Base-by-base conservation (phyloP, 2,797 vertebrate species). In the Sparus aurata region DNA sequence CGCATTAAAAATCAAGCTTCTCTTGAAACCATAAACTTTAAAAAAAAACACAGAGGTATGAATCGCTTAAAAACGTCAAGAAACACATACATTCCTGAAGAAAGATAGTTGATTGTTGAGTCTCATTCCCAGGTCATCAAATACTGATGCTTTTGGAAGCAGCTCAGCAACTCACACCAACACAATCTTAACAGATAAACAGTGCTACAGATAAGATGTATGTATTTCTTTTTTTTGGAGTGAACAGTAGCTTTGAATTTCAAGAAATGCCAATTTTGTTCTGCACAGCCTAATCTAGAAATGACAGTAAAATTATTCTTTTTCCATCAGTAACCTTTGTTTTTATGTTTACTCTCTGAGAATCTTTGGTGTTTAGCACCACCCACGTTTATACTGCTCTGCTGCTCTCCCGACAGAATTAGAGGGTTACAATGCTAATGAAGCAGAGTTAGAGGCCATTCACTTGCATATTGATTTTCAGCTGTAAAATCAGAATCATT, bases 341-440 rank as follows among this genome's bases (percentile, higher is more conserved):
- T 45, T 17, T 52, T 3, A 10, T 45, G 38, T 38, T 38, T 38
- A 9, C 41, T 22, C 0, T 50, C 1, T 15, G 12, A 27, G 23
- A 15, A 41, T 52, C 38, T 59, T 53, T 69, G 4, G 20, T 25
- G 49, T 50, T 69, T 45, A 62, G 45, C 57, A 67, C 38, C 30
- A 27, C 34, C 20, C 30, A 70, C 7, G 0, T 17, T 58, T 17
- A 61, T 2, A 38, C 10, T 59, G 30, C 5, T n/a, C 43, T 60
- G 27, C 47, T 38, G 7, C 38, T 46, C 53, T 70, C 69, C 77
- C 61, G 20, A n/a, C 45, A 79, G 60, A 85, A 53, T 79, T 67
- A 58, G 81, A 87, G 81, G 79, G 59, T 82, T 78, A 55, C 45
- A 20, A 71, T 60, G 18, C 72, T 72, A 84, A 84, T 73, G 67